Evolutionary conservation across 1,140 invertebrate genomes (phyloP).

Genomic region (Rhagoletis zephyria): DNA sequence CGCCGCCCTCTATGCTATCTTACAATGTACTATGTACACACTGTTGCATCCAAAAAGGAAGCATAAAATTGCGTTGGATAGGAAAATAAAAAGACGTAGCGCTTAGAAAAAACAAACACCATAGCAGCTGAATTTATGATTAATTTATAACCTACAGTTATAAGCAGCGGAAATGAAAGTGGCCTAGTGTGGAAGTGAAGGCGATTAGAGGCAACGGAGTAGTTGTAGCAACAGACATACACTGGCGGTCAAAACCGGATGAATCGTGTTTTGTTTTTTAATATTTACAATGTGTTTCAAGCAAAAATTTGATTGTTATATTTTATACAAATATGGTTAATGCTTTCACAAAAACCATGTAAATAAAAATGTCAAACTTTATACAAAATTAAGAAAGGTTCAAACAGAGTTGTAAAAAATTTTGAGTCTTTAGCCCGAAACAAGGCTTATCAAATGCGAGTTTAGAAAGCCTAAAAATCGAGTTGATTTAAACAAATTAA

Average conservation of each 20-base stretch:
- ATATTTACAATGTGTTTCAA: too few relatives aligned
- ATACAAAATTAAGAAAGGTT: too few relatives aligned
- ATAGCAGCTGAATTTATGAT: constrained; percentile 56
- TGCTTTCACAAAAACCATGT: neutral
- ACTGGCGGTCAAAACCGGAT: neutral
- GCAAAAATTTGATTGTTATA: too few relatives aligned
- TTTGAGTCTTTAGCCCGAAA: too few relatives aligned
- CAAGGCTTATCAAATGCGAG: too few relatives aligned
- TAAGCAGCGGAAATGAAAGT: constrained; percentile 44
- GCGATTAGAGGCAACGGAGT: neutral
- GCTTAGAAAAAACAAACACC: constrained; percentile 22
- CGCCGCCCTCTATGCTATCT: neutral
- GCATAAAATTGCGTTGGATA: constrained; percentile 52
- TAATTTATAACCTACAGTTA: constrained; percentile 56
- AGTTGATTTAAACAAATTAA: too few relatives aligned
- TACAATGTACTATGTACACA: neutral
- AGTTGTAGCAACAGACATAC: neutral
- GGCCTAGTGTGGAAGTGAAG: neutral
- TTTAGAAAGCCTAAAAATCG: too few relatives aligned
- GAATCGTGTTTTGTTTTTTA: too few relatives aligned
- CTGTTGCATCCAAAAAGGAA: constrained; percentile 53
- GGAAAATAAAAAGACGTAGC: constrained; percentile 22
- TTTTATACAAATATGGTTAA: neutral
- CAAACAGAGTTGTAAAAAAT: neutral
- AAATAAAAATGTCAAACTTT: too few relatives aligned